These are phyloP conservation scores for Caranx ignobilis DNA, from an alignment of 2,113 vertebrate species.

Conservation along the genomic window DNA sequence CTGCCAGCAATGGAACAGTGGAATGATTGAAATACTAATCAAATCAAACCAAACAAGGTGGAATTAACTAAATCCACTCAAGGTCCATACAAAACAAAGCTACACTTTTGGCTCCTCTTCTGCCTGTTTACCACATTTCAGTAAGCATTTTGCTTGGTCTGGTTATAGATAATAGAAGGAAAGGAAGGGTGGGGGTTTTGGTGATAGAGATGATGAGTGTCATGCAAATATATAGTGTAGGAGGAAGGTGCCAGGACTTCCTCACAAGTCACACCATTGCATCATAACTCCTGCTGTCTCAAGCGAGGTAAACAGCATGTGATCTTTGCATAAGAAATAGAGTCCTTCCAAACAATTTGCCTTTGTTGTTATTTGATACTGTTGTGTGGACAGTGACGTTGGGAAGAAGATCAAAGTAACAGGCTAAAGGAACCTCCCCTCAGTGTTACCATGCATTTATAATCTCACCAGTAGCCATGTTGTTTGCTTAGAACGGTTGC, in stretches of 20 bases:
- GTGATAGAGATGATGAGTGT: background rate
- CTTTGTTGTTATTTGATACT: constrained; percentile 64
- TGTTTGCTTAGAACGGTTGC: background rate
- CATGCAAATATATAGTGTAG: constrained; percentile 18
- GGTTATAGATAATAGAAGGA: background rate
- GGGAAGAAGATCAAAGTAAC: constrained; percentile 15
- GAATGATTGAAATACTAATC: constrained; percentile 28
- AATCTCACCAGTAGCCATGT: background rate
- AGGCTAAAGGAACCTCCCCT: background rate
- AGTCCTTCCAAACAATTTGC: constrained; percentile 53
- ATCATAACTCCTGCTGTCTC: constrained; percentile 72
- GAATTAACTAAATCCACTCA: constrained; percentile 17
- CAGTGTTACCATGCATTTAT: background rate
- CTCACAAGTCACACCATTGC: constrained; percentile 61
- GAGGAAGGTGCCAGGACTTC: constrained; percentile 38
- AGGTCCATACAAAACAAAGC: constrained; percentile 7
- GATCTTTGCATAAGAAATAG: constrained; percentile 71
- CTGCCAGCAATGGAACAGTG: constrained; percentile 2
- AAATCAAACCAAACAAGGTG: constrained; percentile 17
- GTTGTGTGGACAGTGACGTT: constrained; percentile 36
- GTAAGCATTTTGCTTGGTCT: background rate
- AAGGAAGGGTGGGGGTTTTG: background rate
- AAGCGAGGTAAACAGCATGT: constrained; percentile 62
- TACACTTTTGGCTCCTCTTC: background rate
- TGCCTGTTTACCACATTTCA: background rate